Conservation (phyloP, 2,113 vertebrate species). For the Cyphomyrus plagiostoma region DNA sequence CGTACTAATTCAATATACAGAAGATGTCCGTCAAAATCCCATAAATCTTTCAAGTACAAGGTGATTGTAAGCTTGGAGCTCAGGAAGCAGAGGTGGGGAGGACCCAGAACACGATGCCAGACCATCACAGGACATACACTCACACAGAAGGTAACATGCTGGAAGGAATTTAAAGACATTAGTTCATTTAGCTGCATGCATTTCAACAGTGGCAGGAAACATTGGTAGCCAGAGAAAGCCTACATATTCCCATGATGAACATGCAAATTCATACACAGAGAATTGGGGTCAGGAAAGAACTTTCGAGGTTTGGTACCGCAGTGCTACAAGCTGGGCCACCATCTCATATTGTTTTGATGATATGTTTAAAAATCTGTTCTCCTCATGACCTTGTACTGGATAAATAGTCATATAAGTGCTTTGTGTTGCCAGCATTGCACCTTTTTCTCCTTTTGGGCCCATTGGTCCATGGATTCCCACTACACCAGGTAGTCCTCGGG, state of each 20-base stretch:
- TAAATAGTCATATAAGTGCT: not conserved
- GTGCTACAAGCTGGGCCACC: not conserved
- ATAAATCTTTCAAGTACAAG: not conserved
- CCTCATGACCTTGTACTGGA: not conserved
- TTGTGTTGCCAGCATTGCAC: slow-evolving; percentile 29
- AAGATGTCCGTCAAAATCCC: not conserved
- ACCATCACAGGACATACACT: not conserved
- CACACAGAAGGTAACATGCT: not conserved
- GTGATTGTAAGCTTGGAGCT: not conserved
- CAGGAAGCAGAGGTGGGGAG: not conserved
- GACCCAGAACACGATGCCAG: not conserved
- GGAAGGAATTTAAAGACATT: not conserved
- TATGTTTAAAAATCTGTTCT: not conserved
- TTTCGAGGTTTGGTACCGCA: not conserved
- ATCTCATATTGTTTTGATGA: not conserved
- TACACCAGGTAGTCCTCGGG: slow-evolving; percentile 54
- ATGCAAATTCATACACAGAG: not conserved
- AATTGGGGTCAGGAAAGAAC: not conserved
- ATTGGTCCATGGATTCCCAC: slow-evolving; percentile 64
- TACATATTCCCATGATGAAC: not conserved
- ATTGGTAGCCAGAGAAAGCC: not conserved
- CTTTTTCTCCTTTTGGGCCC: slow-evolving; percentile 76
- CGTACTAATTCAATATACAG: not conserved
- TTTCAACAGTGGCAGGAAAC: not conserved
- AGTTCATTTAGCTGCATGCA: not conserved